Evolutionary conservation across 2,888 invertebrate genomes (phyloP), one percentile per base, ranked within the genome.

Genomic region (Lepidochitona cinerea): DNA sequence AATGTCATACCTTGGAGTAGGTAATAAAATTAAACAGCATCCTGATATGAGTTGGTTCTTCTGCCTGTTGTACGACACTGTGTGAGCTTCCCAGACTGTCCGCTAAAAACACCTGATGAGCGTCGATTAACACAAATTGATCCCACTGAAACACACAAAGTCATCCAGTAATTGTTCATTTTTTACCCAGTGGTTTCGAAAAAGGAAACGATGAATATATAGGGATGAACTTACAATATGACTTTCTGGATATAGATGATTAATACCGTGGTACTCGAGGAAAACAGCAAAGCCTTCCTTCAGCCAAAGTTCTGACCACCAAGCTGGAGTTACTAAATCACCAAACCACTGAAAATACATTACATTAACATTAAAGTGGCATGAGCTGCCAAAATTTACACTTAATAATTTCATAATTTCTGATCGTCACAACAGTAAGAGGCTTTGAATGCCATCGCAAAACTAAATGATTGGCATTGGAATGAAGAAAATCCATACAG

Each of bases 1-100:
- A 14, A 23, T 52, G 5, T 32, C 79, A 88, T 89, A 95, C 96
- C 93, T 97, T 97, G 76, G 93, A 94, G 87, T 98, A 97, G 0
- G 97, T 96, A 78, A 98, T 97, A 0, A 93, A 91, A 89, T 97
- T 97, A 87, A 97, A 97, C 72, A 97, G 94, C 80, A 96, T 94
- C 0, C 95, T 96, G 72, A 98, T 97, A 92, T 97, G 94, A 88
- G 95, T 95, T 0, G 97, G 97, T 77, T 95, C 95, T 41, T 92
- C 92, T 32, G 97, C 97, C 85, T 94, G 94, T 89, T 96, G 95
- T 14, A 97, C 94, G 76, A 98, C 96, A 0, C 97, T 96, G 91
- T 97, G 97, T 4, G 97, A 96, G 53, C 94, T 95, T 1, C 95
- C 89, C 67, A 94, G 94, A 0, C 95, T 93, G 87, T 98, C 97